phyloP scores from a whole-genome alignment of 2,113 vertebrate genomes.

The Origma solitaria region DNA sequence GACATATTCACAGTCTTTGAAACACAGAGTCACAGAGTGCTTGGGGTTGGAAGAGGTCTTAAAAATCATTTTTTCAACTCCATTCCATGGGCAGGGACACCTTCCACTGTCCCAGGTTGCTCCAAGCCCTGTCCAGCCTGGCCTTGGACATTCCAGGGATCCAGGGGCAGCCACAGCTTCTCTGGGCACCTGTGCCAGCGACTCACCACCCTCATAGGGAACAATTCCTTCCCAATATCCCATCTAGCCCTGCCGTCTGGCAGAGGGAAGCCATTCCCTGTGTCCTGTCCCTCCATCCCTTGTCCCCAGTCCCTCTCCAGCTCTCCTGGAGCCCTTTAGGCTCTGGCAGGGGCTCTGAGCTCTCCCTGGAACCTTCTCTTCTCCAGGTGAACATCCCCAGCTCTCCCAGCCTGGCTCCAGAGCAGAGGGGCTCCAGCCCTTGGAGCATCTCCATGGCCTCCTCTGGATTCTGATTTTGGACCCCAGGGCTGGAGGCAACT shows the following conservation, averaged over 20 bases:
- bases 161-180: neutral
- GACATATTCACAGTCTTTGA: neutral
- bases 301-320: neutral
- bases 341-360: neutral
- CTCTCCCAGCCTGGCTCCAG: neutral
- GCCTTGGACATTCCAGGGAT: neutral
- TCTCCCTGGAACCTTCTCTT: neutral
- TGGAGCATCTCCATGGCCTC: accelerated
- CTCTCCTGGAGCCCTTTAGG: neutral
- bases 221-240: accelerated
- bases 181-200: accelerated
- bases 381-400: neutral
- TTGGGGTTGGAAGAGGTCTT: neutral
- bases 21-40: accelerated
- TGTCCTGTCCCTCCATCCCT: neutral
- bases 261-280: neutral
- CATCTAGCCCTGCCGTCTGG: accelerated
- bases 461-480: neutral
- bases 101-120: accelerated
- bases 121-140: accelerated
- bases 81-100: neutral
- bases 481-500: neutral
- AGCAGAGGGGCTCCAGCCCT: neutral
- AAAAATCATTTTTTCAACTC: neutral
- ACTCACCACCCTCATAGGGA: accelerated